A percentile compares a stretch with the other conserved stretches of the same genome.
Conservation (phyloP, 2,888 invertebrate species). For the Petrophora chlorosata region DNA sequence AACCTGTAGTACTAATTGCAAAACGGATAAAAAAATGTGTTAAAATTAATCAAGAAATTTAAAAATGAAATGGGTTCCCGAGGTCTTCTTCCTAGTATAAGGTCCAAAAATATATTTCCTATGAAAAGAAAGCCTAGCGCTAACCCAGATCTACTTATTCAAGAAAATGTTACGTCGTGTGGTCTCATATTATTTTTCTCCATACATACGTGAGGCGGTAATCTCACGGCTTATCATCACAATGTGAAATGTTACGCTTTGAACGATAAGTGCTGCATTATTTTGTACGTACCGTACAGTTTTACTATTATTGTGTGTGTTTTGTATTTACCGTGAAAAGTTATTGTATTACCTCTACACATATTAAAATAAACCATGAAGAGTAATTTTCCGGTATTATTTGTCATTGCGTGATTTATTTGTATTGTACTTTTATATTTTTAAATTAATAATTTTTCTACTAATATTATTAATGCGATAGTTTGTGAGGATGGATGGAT, state of each 20-base stretch:
- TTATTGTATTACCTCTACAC: no score
- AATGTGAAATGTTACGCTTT: slow-evolving; percentile 25
- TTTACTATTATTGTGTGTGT: no score
- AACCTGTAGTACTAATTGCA: no score
- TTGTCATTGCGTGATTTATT: neutral
- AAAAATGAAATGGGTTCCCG: no score
- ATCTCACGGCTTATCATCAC: slow-evolving; percentile 31
- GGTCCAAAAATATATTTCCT: neutral
- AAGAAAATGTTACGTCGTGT: slow-evolving; percentile 29
- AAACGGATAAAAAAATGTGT: no score
- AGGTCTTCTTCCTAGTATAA: neutral
- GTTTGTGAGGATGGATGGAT: no score
- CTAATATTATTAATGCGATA: no score
- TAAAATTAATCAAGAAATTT: no score
- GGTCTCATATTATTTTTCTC: slow-evolving; percentile 23
- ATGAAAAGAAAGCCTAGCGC: slow-evolving; percentile 11
- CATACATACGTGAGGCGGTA: slow-evolving; percentile 35
- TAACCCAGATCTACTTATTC: slow-evolving; percentile 17
- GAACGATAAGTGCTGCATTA: slow-evolving; percentile 23
- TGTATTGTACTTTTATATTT: no score
- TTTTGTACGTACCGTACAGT: slow-evolving; percentile 3
- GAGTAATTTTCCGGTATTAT: neutral
- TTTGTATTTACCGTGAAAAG: no score
- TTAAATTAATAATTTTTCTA: no score
- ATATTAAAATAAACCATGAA: no score